Base-by-base conservation (phyloP, 2,797 vertebrate genomes). In the Gymnoscopelus microlampas region DNA sequence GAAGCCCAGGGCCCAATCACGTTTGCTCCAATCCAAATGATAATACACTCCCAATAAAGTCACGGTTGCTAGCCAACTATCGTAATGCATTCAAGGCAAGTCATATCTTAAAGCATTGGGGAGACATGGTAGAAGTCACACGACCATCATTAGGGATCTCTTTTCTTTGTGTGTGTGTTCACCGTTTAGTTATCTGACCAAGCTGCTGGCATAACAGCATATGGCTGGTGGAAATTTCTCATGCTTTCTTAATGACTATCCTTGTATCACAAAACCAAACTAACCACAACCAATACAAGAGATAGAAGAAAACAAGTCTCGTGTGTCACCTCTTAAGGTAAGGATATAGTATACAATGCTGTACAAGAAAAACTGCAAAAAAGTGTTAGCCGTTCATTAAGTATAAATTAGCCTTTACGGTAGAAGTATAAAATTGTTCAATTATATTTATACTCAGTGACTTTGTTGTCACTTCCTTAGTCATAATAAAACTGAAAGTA, bases 301-400 rank as follows among this genome's bases (percentile, higher is more conserved):
- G 12, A 13, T 12, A 15, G 68, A 84, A 80, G 62, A 13, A 29
- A 71, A 76, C 85, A 74, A n/a, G 80, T 49, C 23, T 53, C 2
- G 9, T 0, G 19, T 7, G 66, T 76, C 67, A 19, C 9, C 14
- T 3, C 61, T 44, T 49, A 39, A 48, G 57, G 19, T 49, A 39
- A 48, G 57, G 19, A 29, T 44, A 29, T 29, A 19, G 19, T 19
- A 29, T 29, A 29, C 26, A 0, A 29, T 29, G 26, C 26, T 1
- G 26, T 29, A 29, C 26, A 4, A 29, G 1, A 29, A 29, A 29
- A 29, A 29, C 26, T 29, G 19, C 19, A 19, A 19, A 19, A 19
- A 19, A 1, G 19, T 19, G 26, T 29, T 29, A 2, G 2, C 26
- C 26, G 26, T 29, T 29, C 26, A 19, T 29, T 3, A 29, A 29